These are phyloP conservation scores for Cyphomyrmex costatus DNA, from an alignment of 1,140 invertebrate genomes.

Conservation along the genomic window DNA sequence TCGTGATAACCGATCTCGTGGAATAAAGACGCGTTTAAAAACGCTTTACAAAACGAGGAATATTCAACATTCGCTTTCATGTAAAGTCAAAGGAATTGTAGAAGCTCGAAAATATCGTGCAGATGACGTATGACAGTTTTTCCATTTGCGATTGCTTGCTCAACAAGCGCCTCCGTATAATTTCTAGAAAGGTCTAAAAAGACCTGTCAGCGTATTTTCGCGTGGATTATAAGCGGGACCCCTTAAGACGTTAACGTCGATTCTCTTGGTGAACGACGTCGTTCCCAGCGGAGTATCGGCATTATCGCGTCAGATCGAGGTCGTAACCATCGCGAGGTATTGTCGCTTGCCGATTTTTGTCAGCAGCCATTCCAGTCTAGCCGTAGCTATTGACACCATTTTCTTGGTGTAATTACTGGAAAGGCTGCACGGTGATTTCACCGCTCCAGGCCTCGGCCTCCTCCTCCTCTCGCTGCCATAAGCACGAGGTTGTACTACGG, in stretches of 20 bases:
- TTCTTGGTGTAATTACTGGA: slow-evolving; percentile 75
- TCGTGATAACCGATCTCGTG: background rate
- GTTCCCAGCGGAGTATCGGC: slow-evolving; percentile 67
- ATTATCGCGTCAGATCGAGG: slow-evolving; percentile 71
- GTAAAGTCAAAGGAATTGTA: background rate
- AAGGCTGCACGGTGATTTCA: slow-evolving; percentile 71
- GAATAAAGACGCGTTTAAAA: background rate
- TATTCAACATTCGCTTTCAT: background rate
- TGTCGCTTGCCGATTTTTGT: slow-evolving; percentile 74
- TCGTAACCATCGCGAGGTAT: slow-evolving; percentile 69
- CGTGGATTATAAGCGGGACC: slow-evolving; percentile 45
- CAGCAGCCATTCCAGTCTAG: slow-evolving; percentile 43
- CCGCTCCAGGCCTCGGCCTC: background rate
- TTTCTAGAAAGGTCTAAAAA: slow-evolving; percentile 16
- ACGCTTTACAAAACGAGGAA: background rate
- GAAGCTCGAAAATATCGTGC: background rate
- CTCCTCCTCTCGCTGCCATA: slow-evolving; percentile 33
- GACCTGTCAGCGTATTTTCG: slow-evolving; percentile 57
- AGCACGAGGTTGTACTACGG: slow-evolving; percentile 56
- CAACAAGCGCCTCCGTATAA: slow-evolving; percentile 28
- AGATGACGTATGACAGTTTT: background rate
- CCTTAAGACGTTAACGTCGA: slow-evolving; percentile 41
- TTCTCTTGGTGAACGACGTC: slow-evolving; percentile 45
- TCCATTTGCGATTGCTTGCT: slow-evolving; percentile 36
- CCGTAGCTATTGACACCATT: slow-evolving; percentile 69